Evolutionary conservation across 2,113 vertebrate genomes (phyloP).

Genomic region (Formicarius rufipectus): DNA sequence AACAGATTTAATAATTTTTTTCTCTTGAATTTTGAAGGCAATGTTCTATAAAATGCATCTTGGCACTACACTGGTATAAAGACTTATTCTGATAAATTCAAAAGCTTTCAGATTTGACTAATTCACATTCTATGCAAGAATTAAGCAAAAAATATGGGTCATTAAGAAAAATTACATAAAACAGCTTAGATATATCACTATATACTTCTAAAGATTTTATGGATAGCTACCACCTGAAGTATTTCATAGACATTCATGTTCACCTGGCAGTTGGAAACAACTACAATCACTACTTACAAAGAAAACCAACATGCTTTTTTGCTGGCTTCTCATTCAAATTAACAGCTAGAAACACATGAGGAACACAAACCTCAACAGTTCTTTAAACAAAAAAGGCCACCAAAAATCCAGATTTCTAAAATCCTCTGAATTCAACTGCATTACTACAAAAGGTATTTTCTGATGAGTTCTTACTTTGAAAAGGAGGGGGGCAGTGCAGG

Average conservation of each 20-base stretch:
- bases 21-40: neutral
- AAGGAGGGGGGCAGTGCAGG: slow-evolving; percentile 24
- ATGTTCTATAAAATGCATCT: neutral
- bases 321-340: neutral
- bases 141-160: neutral
- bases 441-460: slow-evolving; percentile 10
- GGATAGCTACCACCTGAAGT: neutral
- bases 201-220: neutral
- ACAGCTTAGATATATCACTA: neutral
- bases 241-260: neutral
- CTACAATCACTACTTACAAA: neutral
- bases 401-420: neutral
- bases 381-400: neutral
- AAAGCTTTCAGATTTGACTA: neutral
- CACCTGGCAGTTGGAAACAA: neutral
- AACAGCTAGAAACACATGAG: neutral
- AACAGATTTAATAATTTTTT: neutral
- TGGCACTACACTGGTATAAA: neutral
- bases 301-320: neutral
- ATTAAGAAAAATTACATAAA: neutral
- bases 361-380: neutral
- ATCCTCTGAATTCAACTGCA: neutral
- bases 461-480: slow-evolving; percentile 1
- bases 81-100: neutral
- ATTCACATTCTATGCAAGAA: neutral